A percentile compares a stretch with the other conserved stretches of the same genome.
phyloP scores from a whole-genome alignment of 2,888 invertebrate genomes.

The Eristalis arbustorum region DNA sequence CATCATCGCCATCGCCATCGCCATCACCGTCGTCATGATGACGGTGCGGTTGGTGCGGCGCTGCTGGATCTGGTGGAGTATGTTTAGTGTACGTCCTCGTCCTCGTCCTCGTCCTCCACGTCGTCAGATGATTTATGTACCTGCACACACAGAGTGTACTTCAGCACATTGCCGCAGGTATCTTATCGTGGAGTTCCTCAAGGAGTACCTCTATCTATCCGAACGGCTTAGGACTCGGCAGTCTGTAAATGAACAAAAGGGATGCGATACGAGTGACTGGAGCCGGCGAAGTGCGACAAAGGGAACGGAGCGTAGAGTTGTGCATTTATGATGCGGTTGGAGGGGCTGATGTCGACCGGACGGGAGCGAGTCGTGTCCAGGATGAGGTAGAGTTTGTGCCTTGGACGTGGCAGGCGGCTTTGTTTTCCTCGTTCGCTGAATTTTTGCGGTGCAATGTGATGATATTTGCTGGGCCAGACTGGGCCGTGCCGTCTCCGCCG shows the following conservation, averaged over 20 bases:
- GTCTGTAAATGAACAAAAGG: background rate
- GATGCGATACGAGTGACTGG: background rate
- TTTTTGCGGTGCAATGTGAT: constrained; percentile 47
- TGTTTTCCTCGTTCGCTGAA: constrained; percentile 15
- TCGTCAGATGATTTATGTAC: constrained; percentile 67
- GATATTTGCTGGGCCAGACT: constrained; percentile 42
- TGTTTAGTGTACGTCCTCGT: constrained; percentile 5
- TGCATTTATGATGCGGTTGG: constrained; percentile 60
- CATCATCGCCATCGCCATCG: constrained; percentile 20
- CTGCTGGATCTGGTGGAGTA: background rate
- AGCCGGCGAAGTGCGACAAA: constrained; percentile 25
- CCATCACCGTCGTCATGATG: constrained; percentile 30
- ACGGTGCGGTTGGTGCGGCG: background rate
- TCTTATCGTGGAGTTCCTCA: constrained; percentile 50
- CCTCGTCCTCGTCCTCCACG: constrained; percentile 32
- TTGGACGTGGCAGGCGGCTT: constrained; percentile 13
- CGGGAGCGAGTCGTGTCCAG: constrained; percentile 50
- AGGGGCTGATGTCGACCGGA: background rate
- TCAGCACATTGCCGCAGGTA: constrained; percentile 67
- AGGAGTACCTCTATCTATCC: constrained; percentile 51
- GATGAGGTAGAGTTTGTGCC: constrained; percentile 12
- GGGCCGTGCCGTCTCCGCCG: background rate
- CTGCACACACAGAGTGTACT: constrained; percentile 66
- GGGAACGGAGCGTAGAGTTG: constrained; percentile 53
- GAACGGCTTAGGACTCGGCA: background rate